Evolutionary conservation across 2,888 invertebrate species (phyloP), one percentile per base, ranked within the genome.

Genomic region (Drosophila borborema): DNA sequence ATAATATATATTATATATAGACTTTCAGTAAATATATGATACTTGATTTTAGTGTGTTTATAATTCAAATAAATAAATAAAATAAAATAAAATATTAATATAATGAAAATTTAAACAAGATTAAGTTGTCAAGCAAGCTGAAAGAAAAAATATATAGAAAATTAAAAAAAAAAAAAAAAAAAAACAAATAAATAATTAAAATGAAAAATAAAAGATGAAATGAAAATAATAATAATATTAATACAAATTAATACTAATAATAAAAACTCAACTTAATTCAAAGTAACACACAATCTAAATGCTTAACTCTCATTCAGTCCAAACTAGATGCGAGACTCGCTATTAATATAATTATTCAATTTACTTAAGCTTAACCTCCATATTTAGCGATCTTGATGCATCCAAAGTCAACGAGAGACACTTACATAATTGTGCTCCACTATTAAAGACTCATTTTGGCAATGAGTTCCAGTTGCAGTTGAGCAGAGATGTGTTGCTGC

Each of bases 381-480:
- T 31, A 28, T 38, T 38, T 38, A n/a, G 54, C n/a, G n/a, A 55
- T 55, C n/a, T 56, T 28, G 41, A 18, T 56, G 1, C 14, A 18
- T 41, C 18, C 2, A 7, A 16, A 12, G 16, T 28, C 31, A n/a
- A 38, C 7, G 36, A 18, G 36, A 18, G 31, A 16, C 28, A 38
- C 38, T 65, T 36, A 10, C 23, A 28, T 36, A 49, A 31, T 28
- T 38, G 18, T 43, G 51, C 40, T 64, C 58, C 56, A 51, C 67
- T 58, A 58, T 64, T 76, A 77, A 72, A 64, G 63, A 28, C 68
- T 49, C 65, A 65, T 56, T 67, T 65, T 40, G 60, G 60, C 58
- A 73, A 58, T 62, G 63, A 38, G 64, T 63, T 61, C 49, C 54
- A 67, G 65, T 66, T 62, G 63, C 28, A 65, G 48, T 40, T 55